Base-by-base conservation (phyloP, 2,888 invertebrate species). In the Caenorhabditis sp. region DNA sequence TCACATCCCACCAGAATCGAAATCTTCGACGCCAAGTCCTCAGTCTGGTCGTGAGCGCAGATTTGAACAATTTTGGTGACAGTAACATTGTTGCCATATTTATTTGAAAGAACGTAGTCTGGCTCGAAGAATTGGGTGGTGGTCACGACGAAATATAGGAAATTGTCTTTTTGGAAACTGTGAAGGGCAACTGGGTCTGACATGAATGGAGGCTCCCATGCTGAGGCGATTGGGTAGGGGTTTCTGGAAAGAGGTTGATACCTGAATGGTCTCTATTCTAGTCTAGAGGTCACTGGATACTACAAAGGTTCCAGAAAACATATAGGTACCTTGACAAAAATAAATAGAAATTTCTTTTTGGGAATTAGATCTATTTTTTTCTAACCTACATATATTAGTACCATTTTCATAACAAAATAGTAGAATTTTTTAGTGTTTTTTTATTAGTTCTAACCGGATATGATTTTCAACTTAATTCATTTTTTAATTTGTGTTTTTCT, bases 61-160 rank as follows among this genome's bases (percentile, higher is more conserved):
- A 70, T 21, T 25, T 69, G 59, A 49, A 68, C 63, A 17, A 76
- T 26, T 60, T 76, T 76, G 23, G 70, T 65, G 4, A 63, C 57
- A 26, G 61, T 68, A 1, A 71, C 59, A 8, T 65, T 54, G 31
- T 60, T 56, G 26, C 26, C 63, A 0, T 26, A 23, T 5, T 52
- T 66, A 8, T 60, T 68, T 8, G 60, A 43, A 26, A 71, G 43
- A 23, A 58, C 12, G 5, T 7, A 20, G 3, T 73, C 68, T 1
- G 81, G 81, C 38, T 79, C 76, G 27, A 77, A 70, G 0, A 69
- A 64, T 52, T 81, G 81, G 0, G n/a, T 54, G 0, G 70, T 20
- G 0, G 78, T 66, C 20, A 67, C 59, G 21, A 81, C 71, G 57
- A 81, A 81, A 58, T 71, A 81, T 8, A 71, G 67, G 43, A 65